Evolutionary conservation across 2,113 vertebrate genomes (phyloP).

Genomic region (Rhinolophus sinicus): DNA sequence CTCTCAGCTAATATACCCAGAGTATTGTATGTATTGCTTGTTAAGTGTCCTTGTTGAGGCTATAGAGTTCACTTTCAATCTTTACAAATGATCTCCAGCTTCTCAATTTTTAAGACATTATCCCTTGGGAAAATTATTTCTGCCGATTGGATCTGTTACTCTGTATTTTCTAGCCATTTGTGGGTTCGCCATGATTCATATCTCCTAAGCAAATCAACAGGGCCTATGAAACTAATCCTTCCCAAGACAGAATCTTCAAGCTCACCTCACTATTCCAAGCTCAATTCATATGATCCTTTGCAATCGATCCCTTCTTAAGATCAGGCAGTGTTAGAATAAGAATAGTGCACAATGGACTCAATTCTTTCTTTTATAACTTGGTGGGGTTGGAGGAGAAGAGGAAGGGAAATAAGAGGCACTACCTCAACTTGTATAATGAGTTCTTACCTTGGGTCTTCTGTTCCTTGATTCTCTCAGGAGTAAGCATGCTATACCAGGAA

Average conservation of each 20-base stretch:
- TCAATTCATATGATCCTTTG: slow-evolving; percentile 45
- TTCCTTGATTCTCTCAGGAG: background rate
- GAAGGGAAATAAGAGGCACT: slow-evolving; percentile 17
- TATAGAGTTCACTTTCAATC: background rate
- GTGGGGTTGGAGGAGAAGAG: background rate
- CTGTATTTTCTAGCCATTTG: background rate
- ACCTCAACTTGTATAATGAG: background rate
- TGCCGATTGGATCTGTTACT: background rate
- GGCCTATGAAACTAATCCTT: slow-evolving; percentile 63
- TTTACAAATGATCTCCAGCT: slow-evolving; percentile 47
- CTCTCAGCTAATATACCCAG: background rate
- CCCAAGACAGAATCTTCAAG: slow-evolving; percentile 32
- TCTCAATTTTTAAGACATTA: slow-evolving; percentile 60
- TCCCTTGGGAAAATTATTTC: slow-evolving; percentile 18
- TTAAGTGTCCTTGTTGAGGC: background rate
- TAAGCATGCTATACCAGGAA: background rate
- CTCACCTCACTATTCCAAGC: background rate
- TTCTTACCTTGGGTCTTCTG: background rate
- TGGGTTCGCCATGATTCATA: background rate
- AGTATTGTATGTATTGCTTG: background rate
- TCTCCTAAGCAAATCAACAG: slow-evolving; percentile 36
- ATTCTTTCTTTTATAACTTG: slow-evolving; percentile 29
- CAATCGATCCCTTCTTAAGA: slow-evolving; percentile 43
- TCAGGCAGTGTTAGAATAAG: background rate
- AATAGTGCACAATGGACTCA: background rate